These are phyloP conservation scores for Enteromius argenteus DNA, from an alignment of 2,797 vertebrate species.

Conservation along the genomic window DNA sequence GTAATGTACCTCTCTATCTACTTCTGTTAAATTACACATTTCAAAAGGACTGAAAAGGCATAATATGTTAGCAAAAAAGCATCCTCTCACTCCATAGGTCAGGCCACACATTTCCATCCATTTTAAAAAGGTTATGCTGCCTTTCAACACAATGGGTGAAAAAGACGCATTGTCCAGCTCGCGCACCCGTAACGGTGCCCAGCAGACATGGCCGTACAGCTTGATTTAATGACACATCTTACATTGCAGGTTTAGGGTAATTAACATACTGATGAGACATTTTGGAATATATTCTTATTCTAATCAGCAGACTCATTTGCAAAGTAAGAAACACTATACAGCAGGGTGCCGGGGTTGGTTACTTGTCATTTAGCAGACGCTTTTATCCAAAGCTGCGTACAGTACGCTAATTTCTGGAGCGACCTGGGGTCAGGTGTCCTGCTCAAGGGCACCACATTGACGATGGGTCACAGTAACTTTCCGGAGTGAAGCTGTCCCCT, in stretches of 20 bases:
- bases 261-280: slow-evolving; percentile 49
- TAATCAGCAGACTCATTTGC: slow-evolving; percentile 50
- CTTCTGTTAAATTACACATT: slow-evolving; percentile 8
- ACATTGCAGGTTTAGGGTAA: slow-evolving; percentile 41
- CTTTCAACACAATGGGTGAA: slow-evolving; percentile 39
- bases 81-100: slow-evolving; percentile 36
- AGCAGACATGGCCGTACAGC: slow-evolving; percentile 17
- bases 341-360: slow-evolving; percentile 43
- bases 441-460: slow-evolving; percentile 37
- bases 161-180: slow-evolving; percentile 36
- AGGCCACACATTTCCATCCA: slow-evolving; percentile 46
- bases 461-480: slow-evolving; percentile 12
- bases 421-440: slow-evolving; percentile 22
- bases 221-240: slow-evolving; percentile 49
- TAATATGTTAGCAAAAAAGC: slow-evolving; percentile 1
- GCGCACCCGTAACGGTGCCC: not conserved
- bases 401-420: slow-evolving; percentile 31
- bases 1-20: slow-evolving; percentile 3
- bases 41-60: slow-evolving; percentile 28
- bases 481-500: not conserved
- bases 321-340: slow-evolving; percentile 42
- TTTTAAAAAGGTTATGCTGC: slow-evolving; percentile 50
- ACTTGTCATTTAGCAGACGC: slow-evolving; percentile 46
- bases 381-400: slow-evolving; percentile 24
- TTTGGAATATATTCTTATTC: slow-evolving; percentile 52